Conservation (phyloP, 2,888 invertebrate genomes). For the Protophormia terraenovae region DNA sequence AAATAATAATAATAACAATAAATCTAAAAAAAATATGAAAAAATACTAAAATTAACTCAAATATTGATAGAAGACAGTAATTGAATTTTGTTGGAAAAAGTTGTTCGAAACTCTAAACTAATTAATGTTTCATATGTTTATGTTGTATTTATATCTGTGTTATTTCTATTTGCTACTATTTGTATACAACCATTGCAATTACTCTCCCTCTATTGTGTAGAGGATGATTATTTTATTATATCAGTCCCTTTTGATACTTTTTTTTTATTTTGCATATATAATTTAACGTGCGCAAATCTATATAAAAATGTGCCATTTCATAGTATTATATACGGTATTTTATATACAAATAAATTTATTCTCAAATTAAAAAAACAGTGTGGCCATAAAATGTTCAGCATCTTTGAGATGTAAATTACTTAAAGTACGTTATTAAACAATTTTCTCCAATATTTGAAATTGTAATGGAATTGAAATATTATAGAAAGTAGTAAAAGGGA, state of each 20-base stretch:
- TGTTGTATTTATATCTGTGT: slow-evolving; percentile 60
- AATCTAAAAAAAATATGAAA: neutral
- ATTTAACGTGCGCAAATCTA: neutral
- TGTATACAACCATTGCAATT: slow-evolving; percentile 47
- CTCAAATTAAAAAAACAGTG: slow-evolving; percentile 24
- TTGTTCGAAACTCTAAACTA: slow-evolving; percentile 44
- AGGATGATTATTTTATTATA: slow-evolving; percentile 17
- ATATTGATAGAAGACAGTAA: slow-evolving; percentile 21
- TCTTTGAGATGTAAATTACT: neutral
- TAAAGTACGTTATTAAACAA: neutral
- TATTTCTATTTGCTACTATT: slow-evolving; percentile 55
- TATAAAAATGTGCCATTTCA: slow-evolving; percentile 36
- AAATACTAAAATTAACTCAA: slow-evolving; percentile 4
- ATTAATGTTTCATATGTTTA: slow-evolving; percentile 54
- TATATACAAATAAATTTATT: slow-evolving; percentile 17
- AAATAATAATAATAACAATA: slow-evolving; percentile 1
- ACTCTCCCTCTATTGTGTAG: slow-evolving; percentile 26
- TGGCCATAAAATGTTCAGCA: neutral
- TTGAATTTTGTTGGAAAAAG: slow-evolving; percentile 43
- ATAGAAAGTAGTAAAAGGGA: slow-evolving; percentile 41
- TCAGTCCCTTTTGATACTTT: slow-evolving; percentile 49
- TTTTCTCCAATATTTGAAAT: slow-evolving; percentile 27
- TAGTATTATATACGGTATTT: neutral
- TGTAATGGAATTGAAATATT: slow-evolving; percentile 33
- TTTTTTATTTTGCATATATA: no score